Evolutionary conservation across 2,113 vertebrate genomes (phyloP), one percentile per base, ranked within the genome.

Genomic region (Poeciliopsis turrubarensis): DNA sequence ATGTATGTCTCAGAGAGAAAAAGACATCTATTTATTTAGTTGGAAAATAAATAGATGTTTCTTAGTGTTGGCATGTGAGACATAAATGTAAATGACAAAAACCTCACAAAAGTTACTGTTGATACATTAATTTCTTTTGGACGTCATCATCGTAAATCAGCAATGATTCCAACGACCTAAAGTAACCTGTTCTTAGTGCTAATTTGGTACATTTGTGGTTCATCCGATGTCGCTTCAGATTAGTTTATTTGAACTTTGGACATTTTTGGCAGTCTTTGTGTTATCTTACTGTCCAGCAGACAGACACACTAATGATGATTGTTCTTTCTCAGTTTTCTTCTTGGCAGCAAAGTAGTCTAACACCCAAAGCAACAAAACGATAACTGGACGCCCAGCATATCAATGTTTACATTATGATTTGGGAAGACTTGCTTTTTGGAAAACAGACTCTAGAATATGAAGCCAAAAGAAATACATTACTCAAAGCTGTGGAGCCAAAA

Each of bases 401-500:
- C 75, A 65, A 22, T 75, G 68, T 77, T 81, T 74, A 51, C 60
- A 61, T 68, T 60, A 71, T 72, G 41, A 62, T 82, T 81, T 57
- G 34, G 29, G 22, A 37, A 71, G 62, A 54, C 26, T 39, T 27
- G 68, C 34, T 47, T 69, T 68, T 41, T 73, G 70, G 74, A 64
- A 13, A 26, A 72, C 44, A 75, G 72, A 67, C 70, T 26, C 78
- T 72, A 77, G 34, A 60, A 74, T 67, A 27, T 1, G 9, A 39
- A 69, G 70, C 76, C 79, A 83, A 80, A 82, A 73, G 60, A 71
- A 62, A 89, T 75, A 80, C 47, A 65, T 41, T 73, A 66, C 74
- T 77, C 75, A 62, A 85, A 73, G 67, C 41, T 26, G 72, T n/a
- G 76, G 44, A 60, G 77, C 75, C 88, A 83, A 85, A 82, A 85